phyloP scores from a whole-genome alignment of 2,888 invertebrate genomes.

The Phyllotreta cruciferae region DNA sequence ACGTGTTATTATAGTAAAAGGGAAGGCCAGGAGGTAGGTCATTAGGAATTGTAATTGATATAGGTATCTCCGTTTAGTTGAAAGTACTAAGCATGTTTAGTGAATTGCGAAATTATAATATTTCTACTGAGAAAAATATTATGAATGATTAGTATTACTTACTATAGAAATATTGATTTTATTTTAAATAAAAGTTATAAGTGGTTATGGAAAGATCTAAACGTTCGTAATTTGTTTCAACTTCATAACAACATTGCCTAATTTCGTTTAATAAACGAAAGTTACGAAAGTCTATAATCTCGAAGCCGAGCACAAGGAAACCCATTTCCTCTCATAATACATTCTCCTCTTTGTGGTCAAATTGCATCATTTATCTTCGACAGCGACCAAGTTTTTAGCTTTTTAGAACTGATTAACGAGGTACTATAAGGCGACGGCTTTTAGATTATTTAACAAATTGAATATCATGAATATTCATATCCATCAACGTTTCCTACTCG shows the following conservation, averaged over 20 bases:
- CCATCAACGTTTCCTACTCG: constrained; percentile 28
- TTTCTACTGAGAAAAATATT: too few relatives aligned
- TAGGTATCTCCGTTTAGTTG: too few relatives aligned
- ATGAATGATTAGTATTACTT: too few relatives aligned
- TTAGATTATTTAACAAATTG: constrained; percentile 38
- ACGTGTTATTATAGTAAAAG: constrained; percentile 16
- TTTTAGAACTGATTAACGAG: constrained; percentile 40
- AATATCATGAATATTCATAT: constrained; percentile 38
- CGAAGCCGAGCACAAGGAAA: constrained; percentile 10
- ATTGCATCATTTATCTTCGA: constrained; percentile 42
- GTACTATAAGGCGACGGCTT: constrained; percentile 35
- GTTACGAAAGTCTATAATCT: not conserved
- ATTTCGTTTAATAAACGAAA: too few relatives aligned
- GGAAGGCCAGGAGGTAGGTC: not conserved
- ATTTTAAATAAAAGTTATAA: too few relatives aligned
- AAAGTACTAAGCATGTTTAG: too few relatives aligned
- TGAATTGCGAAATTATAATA: too few relatives aligned
- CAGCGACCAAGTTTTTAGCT: constrained; percentile 34
- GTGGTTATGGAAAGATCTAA: too few relatives aligned
- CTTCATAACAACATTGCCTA: too few relatives aligned
- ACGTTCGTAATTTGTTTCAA: too few relatives aligned
- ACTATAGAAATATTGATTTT: too few relatives aligned
- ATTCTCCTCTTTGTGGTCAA: constrained; percentile 24
- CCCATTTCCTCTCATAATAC: constrained; percentile 17
- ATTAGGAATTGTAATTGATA: constrained; percentile 2